Percentiles rank a stretch among this genome's conserved stretches.
Evolutionary conservation across 2,888 invertebrate species (phyloP).

Genomic region (Drosophila fulvimacula): DNA sequence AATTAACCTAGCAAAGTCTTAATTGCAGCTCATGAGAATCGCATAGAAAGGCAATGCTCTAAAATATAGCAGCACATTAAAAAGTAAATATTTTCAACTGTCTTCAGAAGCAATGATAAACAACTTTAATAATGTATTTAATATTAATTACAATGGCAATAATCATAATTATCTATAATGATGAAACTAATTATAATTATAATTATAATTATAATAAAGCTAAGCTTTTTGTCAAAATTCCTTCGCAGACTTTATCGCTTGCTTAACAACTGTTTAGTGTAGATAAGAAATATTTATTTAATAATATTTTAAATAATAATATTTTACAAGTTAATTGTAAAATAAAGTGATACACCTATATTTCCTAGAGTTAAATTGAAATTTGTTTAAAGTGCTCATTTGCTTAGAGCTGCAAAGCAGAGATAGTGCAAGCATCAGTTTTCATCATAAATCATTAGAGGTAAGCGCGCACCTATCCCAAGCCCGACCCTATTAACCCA

Average conservation of each 20-base stretch:
- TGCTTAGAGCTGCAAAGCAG: constrained; percentile 1
- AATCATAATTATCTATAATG: no score
- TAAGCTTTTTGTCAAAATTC: no score
- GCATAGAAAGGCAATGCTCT: neutral
- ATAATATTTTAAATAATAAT: neutral
- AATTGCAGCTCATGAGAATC: neutral
- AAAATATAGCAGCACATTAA: neutral
- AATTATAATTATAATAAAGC: no score
- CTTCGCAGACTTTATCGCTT: neutral
- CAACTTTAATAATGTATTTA: no score
- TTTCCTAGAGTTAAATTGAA: constrained; percentile 1
- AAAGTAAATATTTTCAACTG: no score
- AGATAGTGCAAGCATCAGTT: constrained; percentile 42
- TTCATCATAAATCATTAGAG: constrained; percentile 78
- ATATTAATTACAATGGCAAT: no score
- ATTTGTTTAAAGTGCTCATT: constrained; percentile 15
- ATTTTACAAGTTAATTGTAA: neutral
- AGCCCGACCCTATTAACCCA: constrained; percentile 57
- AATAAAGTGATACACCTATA: neutral
- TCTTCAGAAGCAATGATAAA: no score
- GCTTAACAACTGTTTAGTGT: neutral
- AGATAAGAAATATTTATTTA: neutral
- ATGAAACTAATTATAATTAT: no score
- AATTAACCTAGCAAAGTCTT: no score
- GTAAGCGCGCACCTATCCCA: constrained; percentile 65